These are phyloP conservation scores for Syngnathoides biaculeatus DNA, from an alignment of 2,113 vertebrate genomes.

Conservation along the genomic window DNA sequence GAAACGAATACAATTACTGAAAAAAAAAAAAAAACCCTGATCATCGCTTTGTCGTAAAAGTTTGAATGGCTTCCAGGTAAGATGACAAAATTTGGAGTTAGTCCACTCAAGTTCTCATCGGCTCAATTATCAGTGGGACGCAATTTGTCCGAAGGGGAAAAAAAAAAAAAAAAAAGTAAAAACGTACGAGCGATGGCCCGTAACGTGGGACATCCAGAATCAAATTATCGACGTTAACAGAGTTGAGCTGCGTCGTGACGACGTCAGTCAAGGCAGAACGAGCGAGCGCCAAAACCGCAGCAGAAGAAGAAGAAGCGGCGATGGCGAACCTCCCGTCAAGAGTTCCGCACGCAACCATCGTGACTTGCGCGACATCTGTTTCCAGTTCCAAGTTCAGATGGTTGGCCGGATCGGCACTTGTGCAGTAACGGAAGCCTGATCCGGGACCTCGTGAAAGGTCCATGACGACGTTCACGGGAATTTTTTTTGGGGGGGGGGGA, in stretches of 20 bases:
- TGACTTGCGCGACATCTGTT: slow-evolving; percentile 62
- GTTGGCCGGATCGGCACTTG: slow-evolving; percentile 64
- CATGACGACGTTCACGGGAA: slow-evolving; percentile 44
- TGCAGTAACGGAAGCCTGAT: slow-evolving; percentile 60
- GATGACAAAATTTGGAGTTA: too few relatives aligned
- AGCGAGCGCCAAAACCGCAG: neutral
- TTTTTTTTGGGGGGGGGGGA: slow-evolving; percentile 51
- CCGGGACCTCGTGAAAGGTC: slow-evolving; percentile 60
- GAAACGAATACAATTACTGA: too few relatives aligned
- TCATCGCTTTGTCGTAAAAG: too few relatives aligned
- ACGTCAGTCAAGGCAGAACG: neutral
- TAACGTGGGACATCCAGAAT: neutral
- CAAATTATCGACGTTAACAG: neutral
- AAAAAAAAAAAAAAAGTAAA: neutral
- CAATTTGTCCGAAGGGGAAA: neutral
- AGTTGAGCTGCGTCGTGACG: neutral
- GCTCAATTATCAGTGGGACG: too few relatives aligned
- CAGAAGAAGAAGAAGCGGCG: neutral
- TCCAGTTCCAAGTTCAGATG: slow-evolving; percentile 67
- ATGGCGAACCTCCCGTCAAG: slow-evolving; percentile 17
- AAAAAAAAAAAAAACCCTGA: too few relatives aligned
- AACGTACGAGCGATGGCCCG: neutral
- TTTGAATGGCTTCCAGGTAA: too few relatives aligned
- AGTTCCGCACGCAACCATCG: slow-evolving; percentile 35
- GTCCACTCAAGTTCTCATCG: too few relatives aligned